A percentile compares a stretch with the other conserved stretches of the same genome.
Evolutionary conservation across 2,113 vertebrate species (phyloP).

Genomic region (Daboia siamensis): DNA sequence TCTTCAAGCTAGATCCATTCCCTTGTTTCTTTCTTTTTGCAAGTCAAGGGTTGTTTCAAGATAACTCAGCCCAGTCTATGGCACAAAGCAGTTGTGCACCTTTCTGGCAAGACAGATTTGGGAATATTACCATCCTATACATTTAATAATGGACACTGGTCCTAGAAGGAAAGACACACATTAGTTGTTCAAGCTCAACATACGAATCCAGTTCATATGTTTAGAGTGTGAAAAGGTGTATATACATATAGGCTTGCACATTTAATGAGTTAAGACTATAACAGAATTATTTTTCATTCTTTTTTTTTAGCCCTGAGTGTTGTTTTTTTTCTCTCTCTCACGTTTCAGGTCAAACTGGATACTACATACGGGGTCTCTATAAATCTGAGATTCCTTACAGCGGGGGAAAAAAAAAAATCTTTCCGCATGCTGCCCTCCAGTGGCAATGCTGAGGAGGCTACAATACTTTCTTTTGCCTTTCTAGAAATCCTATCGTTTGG

Average conservation of each 20-base stretch:
- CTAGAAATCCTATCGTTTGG: background rate
- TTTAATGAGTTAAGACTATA: slow-evolving; percentile 5
- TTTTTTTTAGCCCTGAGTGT: slow-evolving; percentile 26
- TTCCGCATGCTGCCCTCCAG: slow-evolving; percentile 18
- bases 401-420: slow-evolving; percentile 27
- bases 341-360: slow-evolving; percentile 37
- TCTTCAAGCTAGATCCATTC: slow-evolving; percentile 43
- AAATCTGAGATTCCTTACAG: slow-evolving; percentile 18
- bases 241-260: background rate
- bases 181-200: slow-evolving; percentile 40
- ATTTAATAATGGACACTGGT: slow-evolving; percentile 53
- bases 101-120: slow-evolving; percentile 60
- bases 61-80: slow-evolving; percentile 56
- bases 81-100: slow-evolving; percentile 49
- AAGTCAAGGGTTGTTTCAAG: slow-evolving; percentile 55
- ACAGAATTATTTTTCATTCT: slow-evolving; percentile 2
- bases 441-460: background rate
- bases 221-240: background rate
- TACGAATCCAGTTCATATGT: fast-evolving
- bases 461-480: slow-evolving; percentile 28
- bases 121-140: slow-evolving; percentile 39
- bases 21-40: slow-evolving; percentile 25
- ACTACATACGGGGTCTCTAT: background rate
- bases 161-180: slow-evolving; percentile 37
- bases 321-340: slow-evolving; percentile 11